Conservation (phyloP, 2,888 invertebrate genomes). For the Drosophila nigritarsus region DNA sequence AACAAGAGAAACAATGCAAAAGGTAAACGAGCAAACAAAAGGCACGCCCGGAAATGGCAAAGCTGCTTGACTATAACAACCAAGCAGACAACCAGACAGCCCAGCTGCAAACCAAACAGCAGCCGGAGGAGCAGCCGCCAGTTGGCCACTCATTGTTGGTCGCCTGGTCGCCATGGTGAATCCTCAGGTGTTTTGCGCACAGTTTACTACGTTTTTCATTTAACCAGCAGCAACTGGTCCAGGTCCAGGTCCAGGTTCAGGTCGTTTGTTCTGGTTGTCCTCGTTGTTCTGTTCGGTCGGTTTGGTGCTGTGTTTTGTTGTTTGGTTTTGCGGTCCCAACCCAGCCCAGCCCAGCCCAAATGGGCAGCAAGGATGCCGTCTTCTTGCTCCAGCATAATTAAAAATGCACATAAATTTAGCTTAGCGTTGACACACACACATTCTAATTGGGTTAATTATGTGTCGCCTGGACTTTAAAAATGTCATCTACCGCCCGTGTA, state of each 20-base stretch:
- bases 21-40: slow-evolving; percentile 77
- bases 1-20: slow-evolving; percentile 42
- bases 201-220: slow-evolving; percentile 80
- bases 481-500: slow-evolving; percentile 53
- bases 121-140: slow-evolving; percentile 54
- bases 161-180: slow-evolving; percentile 73
- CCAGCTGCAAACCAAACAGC: slow-evolving; percentile 29
- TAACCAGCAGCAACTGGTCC: slow-evolving; percentile 61
- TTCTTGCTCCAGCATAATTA: slow-evolving; percentile 71
- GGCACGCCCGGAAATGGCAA: slow-evolving; percentile 77
- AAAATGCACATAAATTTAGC: slow-evolving; percentile 82
- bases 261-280: slow-evolving; percentile 61
- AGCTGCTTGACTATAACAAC: slow-evolving; percentile 73
- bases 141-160: slow-evolving; percentile 78
- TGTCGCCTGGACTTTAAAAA: slow-evolving; percentile 82
- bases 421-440: slow-evolving; percentile 73
- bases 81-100: slow-evolving; percentile 7
- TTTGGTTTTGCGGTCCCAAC: slow-evolving; percentile 66
- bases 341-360: slow-evolving; percentile 24
- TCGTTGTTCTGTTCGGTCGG: slow-evolving; percentile 31
- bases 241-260: slow-evolving; percentile 45
- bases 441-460: slow-evolving; percentile 84
- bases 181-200: slow-evolving; percentile 83
- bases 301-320: slow-evolving; percentile 43
- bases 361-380: slow-evolving; percentile 54